Evolutionary conservation across 1,140 invertebrate species (phyloP), one percentile per base, ranked within the genome.

Genomic region (Drosophila baimaii): DNA sequence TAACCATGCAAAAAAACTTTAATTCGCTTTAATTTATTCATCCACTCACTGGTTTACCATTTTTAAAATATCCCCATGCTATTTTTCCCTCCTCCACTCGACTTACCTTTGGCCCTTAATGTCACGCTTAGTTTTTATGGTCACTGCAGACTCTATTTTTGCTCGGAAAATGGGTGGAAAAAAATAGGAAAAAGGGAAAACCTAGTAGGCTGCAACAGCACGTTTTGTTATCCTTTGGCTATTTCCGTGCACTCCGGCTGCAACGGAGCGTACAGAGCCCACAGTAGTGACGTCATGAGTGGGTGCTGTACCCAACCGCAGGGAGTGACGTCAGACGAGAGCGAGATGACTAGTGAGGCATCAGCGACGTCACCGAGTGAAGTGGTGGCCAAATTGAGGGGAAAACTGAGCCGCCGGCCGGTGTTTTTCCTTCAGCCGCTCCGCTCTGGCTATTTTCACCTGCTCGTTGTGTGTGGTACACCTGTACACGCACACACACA

Each of bases 211-310:
- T 29, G 46, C 59, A 23, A 23, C 15, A 57, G 58, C 74, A 74
- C 55, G 58, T 77, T 49, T 51, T 33, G 27, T 62, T 84, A 84
- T 84, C 81, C 81, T 77, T 65, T 70, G 68, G 77, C 77, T 84
- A 84, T 84, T 84, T 85, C 59, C 52, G 66, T 56, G 66, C 71
- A 85, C 33, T 59, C 52, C 25, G 58, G 44, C 35, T 81, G 79
- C 68, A 77, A 59, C 56, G 49, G 57, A 75, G 35, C 54, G 64
- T 9, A 64, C 46, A 31, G 27, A 17, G 13, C n/a, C n/a, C 19
- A 17, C 33, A 62, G 29, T 27, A 33, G 56, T 84, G 81, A 84
- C 81, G 68, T 78, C 81, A 84, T 69, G 41, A 21, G 63, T 19
- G 33, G 73, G 73, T 33, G 63, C 62, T 51, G 31, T 25, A 52